Percentiles rank a stretch among this genome's conserved stretches.
Conservation (phyloP, 2,888 invertebrate genomes). For the Temnothorax rugatulus region DNA sequence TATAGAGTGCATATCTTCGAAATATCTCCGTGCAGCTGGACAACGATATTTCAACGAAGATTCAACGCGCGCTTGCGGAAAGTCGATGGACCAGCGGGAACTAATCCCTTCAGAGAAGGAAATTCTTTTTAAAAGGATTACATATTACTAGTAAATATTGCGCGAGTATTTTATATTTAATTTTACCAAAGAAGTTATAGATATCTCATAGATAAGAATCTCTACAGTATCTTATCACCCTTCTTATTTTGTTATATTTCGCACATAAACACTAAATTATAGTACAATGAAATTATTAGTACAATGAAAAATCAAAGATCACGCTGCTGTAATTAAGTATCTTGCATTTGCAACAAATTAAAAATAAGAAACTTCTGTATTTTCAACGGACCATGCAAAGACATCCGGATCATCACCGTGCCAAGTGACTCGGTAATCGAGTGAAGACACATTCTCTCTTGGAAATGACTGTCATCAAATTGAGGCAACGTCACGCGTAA, state of each 20-base stretch:
- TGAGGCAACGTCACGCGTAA: conserved; percentile 35
- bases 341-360: not conserved
- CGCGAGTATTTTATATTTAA: not conserved
- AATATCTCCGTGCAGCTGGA: conserved; percentile 42
- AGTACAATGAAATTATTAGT: not conserved
- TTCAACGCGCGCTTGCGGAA: conserved; percentile 20
- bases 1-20: conserved; percentile 45
- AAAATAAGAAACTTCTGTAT: not conserved
- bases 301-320: not conserved
- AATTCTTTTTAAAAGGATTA: not conserved
- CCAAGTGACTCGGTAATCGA: conserved; percentile 10
- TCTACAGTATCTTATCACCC: not conserved
- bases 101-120: not conserved
- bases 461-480: conserved; percentile 36
- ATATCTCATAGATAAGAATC: not conserved
- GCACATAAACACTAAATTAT: not conserved
- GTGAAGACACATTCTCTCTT: not conserved
- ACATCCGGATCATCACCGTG: not conserved
- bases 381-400: conserved; percentile 3
- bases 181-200: not conserved
- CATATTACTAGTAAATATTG: conserved; percentile 1
- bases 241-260: not conserved
- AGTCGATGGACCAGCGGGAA: not conserved
- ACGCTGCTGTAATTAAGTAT: not conserved
- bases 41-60: conserved; percentile 30